Evolutionary conservation across 2,113 vertebrate species (phyloP).

Genomic region (Leptodactylus fuscus): DNA sequence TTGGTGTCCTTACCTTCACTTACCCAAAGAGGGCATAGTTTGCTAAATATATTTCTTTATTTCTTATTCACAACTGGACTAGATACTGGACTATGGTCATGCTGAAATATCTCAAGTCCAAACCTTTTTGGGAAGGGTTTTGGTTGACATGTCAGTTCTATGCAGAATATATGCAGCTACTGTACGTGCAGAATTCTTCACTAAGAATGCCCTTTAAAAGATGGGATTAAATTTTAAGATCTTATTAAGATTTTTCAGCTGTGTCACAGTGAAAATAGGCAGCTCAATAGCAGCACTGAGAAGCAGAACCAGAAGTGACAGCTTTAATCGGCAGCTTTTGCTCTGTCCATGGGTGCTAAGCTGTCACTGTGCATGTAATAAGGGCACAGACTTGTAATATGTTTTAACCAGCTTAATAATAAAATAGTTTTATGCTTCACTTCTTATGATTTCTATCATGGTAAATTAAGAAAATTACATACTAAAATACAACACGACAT

Average conservation of each 20-base stretch:
- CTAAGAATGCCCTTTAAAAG: conserved; percentile 19
- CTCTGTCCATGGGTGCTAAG: conserved; percentile 44
- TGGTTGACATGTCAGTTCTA: neutral
- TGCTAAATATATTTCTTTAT: neutral
- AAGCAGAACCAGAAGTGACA: conserved; percentile 56
- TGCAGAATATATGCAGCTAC: conserved; percentile 7
- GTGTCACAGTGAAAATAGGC: conserved; percentile 34
- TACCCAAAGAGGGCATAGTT: neutral
- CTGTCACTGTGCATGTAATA: conserved; percentile 37
- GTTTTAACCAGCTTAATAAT: conserved; percentile 47
- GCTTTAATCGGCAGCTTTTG: conserved; percentile 49
- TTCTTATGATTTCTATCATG: neutral
- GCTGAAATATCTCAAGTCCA: neutral
- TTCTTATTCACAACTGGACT: neutral
- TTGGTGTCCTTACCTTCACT: neutral
- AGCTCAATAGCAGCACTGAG: conserved; percentile 47
- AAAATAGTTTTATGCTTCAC: conserved; percentile 31
- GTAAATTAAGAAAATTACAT: conserved; percentile 15
- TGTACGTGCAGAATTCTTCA: neutral
- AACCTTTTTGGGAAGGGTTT: neutral
- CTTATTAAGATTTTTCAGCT: conserved; percentile 58
- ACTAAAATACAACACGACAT: neutral
- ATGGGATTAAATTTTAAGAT: conserved; percentile 59
- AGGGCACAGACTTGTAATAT: conserved; percentile 43
- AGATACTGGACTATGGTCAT: neutral